These are phyloP conservation scores for Chiroxiphia lanceolata DNA, from an alignment of 2,797 vertebrate species.

Conservation along the genomic window DNA sequence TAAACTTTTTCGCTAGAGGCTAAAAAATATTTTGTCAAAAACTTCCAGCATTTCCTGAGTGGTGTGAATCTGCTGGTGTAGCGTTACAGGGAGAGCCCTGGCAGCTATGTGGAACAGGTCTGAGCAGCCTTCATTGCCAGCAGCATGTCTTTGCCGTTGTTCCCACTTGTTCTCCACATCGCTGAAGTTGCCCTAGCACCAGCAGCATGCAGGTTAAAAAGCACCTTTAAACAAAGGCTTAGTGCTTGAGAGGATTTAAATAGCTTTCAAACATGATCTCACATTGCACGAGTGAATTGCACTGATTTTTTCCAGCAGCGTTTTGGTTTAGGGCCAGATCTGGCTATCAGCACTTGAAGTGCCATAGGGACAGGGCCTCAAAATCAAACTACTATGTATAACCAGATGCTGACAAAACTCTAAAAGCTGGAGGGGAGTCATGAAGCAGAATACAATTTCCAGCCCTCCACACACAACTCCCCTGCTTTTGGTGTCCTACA, in stretches of 20 bases:
- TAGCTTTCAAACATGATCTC: background rate
- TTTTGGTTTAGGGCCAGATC: background rate
- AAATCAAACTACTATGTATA: background rate
- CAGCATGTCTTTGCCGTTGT: background rate
- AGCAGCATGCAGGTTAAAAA: background rate
- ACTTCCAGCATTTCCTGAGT: background rate
- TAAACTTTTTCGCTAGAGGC: background rate
- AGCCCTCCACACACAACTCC: background rate
- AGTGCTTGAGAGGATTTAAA: background rate
- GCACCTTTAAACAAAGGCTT: background rate
- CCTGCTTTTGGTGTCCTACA: background rate
- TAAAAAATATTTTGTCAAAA: background rate
- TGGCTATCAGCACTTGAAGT: background rate
- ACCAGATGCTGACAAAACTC: background rate
- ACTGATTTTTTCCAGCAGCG: background rate
- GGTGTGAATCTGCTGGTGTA: background rate
- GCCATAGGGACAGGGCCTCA: background rate
- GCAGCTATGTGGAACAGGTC: background rate
- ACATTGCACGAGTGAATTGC: background rate
- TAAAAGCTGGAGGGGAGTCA: background rate
- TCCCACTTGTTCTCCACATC: background rate
- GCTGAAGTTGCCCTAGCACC: background rate
- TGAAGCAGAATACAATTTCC: background rate
- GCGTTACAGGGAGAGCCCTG: background rate
- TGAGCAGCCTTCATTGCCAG: background rate